Conservation (phyloP, 2,113 vertebrate genomes). For the Petaurus breviceps region DNA sequence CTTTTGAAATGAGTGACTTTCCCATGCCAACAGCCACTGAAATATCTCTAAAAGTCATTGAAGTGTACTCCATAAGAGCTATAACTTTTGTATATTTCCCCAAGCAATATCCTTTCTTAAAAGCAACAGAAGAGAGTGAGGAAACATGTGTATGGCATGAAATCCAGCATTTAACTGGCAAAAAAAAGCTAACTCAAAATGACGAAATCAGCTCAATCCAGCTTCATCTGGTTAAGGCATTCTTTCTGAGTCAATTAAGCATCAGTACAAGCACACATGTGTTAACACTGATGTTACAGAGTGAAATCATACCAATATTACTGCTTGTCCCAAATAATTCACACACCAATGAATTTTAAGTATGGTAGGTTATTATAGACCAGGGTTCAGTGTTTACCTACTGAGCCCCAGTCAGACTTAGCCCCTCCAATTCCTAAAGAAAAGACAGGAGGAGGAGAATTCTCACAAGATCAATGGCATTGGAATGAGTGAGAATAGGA, state of each 20-base stretch:
- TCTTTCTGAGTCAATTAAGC: background rate
- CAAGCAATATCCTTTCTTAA: background rate
- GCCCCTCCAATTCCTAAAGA: background rate
- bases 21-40: background rate
- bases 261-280: background rate
- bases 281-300: background rate
- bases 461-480: background rate
- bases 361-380: background rate
- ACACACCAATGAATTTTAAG: background rate
- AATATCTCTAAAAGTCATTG: background rate
- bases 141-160: background rate
- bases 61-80: background rate
- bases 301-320: background rate
- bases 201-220: background rate
- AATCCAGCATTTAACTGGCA: background rate
- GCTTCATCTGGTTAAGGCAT: background rate
- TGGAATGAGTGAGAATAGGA: background rate
- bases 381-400: background rate
- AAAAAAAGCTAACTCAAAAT: background rate
- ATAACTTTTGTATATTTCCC: background rate
- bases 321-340: background rate
- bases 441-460: background rate
- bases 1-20: background rate
- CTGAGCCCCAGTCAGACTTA: background rate
- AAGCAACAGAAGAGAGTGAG: background rate